These are phyloP conservation scores for Thermophis baileyi DNA, from an alignment of 2,113 vertebrate genomes.

Conservation along the genomic window DNA sequence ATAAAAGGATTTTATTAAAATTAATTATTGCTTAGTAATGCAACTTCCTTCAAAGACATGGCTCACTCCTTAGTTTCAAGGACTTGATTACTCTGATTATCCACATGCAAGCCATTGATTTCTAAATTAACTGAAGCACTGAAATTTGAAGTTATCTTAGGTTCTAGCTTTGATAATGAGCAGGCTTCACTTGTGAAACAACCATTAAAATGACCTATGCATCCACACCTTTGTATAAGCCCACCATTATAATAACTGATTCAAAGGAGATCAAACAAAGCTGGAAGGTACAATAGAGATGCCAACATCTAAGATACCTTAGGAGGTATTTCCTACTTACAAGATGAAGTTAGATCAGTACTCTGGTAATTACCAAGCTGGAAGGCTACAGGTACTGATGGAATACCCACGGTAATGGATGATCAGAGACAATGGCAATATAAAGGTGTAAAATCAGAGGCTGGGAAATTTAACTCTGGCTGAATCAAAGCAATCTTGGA, in stretches of 20 bases:
- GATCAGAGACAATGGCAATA: neutral
- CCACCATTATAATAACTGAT: neutral
- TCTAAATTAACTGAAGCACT: slow-evolving; percentile 8
- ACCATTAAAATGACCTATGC: neutral
- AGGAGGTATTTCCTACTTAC: neutral
- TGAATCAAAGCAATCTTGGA: neutral
- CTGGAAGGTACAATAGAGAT: neutral
- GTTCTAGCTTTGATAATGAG: neutral
- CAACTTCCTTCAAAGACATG: neutral
- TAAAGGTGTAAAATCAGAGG: neutral
- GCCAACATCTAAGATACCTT: neutral
- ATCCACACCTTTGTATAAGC: neutral
- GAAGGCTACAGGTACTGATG: neutral
- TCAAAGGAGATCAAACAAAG: neutral
- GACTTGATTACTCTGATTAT: neutral
- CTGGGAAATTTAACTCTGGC: neutral
- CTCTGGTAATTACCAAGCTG: neutral
- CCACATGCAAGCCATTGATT: neutral
- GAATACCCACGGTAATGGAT: neutral
- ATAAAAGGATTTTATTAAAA: neutral
- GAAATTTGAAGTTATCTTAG: neutral
- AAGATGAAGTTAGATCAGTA: neutral
- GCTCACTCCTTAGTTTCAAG: slow-evolving; percentile 5
- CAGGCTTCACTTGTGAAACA: neutral
- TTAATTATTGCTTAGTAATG: neutral